phyloP scores from a whole-genome alignment of 2,888 invertebrate genomes.

The Germaria angustata region DNA sequence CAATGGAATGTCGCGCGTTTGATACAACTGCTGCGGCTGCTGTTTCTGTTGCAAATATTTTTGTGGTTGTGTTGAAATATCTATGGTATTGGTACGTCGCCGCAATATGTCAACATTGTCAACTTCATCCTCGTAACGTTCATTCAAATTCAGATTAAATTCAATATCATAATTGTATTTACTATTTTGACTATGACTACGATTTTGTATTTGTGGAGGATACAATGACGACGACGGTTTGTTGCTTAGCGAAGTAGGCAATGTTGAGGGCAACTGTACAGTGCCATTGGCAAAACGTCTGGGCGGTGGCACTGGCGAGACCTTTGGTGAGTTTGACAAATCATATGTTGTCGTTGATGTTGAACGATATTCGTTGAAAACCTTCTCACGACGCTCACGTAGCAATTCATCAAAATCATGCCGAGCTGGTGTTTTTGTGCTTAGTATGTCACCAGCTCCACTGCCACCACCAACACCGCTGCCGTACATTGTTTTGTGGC shows the following conservation, averaged over 20 bases:
- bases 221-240: conserved; percentile 56
- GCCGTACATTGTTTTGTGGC: conserved; percentile 55
- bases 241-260: conserved; percentile 70
- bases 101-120: conserved; percentile 58
- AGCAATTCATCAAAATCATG: conserved; percentile 80
- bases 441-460: conserved; percentile 51
- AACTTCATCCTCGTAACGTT: conserved; percentile 58
- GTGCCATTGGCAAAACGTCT: conserved; percentile 60
- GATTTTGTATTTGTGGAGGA: conserved; percentile 58
- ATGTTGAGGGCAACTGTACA: conserved; percentile 60
- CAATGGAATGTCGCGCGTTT: conserved; percentile 74
- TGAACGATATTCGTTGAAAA: conserved; percentile 73
- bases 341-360: conserved; percentile 59
- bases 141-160: conserved; percentile 75
- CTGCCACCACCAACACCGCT: conserved; percentile 18
- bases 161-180: conserved; percentile 77
- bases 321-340: conserved; percentile 41
- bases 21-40: conserved; percentile 67
- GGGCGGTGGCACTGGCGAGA: conserved; percentile 56
- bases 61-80: conserved; percentile 67
- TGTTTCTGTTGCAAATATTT: conserved; percentile 58
- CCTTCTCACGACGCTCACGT: conserved; percentile 79
- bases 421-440: conserved; percentile 75
- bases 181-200: conserved; percentile 61
- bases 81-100: conserved; percentile 68